Evolutionary conservation across 2,113 vertebrate genomes (phyloP).

Genomic region (Coracopsis vasa): DNA sequence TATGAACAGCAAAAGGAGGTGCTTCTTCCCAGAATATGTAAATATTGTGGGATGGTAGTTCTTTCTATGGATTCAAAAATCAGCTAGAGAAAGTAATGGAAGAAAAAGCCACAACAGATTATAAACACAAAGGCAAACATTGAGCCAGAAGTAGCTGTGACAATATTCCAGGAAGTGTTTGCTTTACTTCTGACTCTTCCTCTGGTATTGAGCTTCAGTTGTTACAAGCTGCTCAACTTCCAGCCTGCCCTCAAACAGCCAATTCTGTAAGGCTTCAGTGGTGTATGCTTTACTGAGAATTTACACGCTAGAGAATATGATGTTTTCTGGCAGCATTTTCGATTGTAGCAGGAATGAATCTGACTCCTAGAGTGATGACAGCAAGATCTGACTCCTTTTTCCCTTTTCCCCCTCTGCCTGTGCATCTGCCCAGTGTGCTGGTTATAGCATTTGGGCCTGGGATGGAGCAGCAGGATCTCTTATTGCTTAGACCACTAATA

Average conservation of each 20-base stretch:
- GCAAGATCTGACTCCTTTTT: neutral
- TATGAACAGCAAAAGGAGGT: neutral
- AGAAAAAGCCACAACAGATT: neutral
- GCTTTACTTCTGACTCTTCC: neutral
- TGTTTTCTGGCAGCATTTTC: neutral
- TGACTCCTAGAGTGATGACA: neutral
- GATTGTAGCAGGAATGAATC: neutral
- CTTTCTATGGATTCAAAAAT: neutral
- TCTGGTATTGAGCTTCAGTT: neutral
- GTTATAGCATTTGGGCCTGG: neutral
- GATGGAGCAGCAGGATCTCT: neutral
- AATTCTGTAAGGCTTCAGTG: accelerated
- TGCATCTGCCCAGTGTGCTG: neutral
- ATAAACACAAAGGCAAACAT: neutral
- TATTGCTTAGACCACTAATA: neutral
- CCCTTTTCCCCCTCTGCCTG: neutral
- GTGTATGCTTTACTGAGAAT: neutral
- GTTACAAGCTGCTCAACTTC: neutral
- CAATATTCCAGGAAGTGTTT: neutral
- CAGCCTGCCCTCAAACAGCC: neutral
- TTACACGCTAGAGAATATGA: neutral
- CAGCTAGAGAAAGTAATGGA: neutral
- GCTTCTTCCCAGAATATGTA: neutral
- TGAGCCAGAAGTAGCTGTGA: neutral
- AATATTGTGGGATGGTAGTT: neutral